Percentiles rank a stretch among this genome's conserved stretches.
These are phyloP conservation scores for Myotis planiceps DNA, from an alignment of 2,797 vertebrate genomes.

Conservation along the genomic window DNA sequence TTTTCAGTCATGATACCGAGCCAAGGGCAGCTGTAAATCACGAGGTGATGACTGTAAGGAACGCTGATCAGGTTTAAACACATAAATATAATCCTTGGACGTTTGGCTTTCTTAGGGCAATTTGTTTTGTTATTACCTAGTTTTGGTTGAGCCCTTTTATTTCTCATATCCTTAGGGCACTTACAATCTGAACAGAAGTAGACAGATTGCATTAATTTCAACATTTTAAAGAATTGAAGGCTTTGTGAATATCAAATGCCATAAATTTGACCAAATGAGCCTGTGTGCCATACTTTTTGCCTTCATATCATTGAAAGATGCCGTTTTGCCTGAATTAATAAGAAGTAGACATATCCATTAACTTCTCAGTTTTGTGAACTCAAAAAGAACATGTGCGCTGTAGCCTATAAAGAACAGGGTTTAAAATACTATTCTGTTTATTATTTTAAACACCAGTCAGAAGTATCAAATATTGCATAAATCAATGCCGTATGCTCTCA, in stretches of 20 bases:
- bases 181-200: slow-evolving; percentile 55
- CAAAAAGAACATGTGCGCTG: background rate
- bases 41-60: background rate
- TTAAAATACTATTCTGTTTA: slow-evolving; percentile 33
- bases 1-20: background rate
- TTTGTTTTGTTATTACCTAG: slow-evolving; percentile 32
- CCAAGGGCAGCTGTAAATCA: slow-evolving; percentile 25
- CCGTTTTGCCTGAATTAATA: background rate
- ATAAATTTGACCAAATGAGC: slow-evolving; percentile 3
- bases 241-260: slow-evolving; percentile 39
- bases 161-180: background rate
- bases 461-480: slow-evolving; percentile 31
- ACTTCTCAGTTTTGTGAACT: slow-evolving; percentile 18
- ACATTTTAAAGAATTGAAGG: slow-evolving; percentile 34
- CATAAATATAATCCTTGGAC: background rate
- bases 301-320: background rate
- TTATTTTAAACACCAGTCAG: slow-evolving; percentile 60
- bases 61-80: slow-evolving; percentile 21
- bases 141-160: background rate
- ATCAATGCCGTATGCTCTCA: slow-evolving; percentile 54
- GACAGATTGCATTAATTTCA: background rate
- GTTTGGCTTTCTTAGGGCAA: slow-evolving; percentile 26
- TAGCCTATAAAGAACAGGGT: background rate
- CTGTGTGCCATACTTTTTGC: background rate
- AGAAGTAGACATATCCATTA: background rate